Percentiles rank a stretch among this genome's conserved stretches.
Conservation (phyloP, 2,113 vertebrate species). For the Echinops telfairi region DNA sequence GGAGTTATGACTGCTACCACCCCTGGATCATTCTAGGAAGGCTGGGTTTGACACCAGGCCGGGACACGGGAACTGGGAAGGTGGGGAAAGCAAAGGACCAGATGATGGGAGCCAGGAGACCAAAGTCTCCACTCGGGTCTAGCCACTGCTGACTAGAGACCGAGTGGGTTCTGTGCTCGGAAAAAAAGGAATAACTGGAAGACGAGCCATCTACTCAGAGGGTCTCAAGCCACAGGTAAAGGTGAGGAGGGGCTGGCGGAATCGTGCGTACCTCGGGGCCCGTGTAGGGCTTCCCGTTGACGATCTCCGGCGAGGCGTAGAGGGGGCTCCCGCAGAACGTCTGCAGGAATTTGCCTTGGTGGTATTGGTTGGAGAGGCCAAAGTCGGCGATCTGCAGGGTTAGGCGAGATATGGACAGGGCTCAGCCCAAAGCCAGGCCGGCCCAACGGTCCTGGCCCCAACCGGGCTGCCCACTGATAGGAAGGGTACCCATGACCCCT, state of each 20-base stretch:
- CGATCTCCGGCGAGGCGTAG: constrained; percentile 97
- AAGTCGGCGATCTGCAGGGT: constrained; percentile 95
- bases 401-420: not conserved
- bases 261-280: constrained; percentile 90
- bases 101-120: not conserved
- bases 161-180: not conserved
- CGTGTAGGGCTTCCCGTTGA: constrained; percentile 95
- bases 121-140: not conserved
- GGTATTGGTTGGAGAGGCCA: constrained; percentile 96
- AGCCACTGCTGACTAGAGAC: not conserved
- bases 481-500: not conserved
- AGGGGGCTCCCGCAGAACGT: constrained; percentile 97
- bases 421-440: not conserved
- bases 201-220: not conserved
- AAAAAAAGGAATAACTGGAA: not conserved
- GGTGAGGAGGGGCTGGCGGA: not conserved
- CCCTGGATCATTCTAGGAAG: not conserved
- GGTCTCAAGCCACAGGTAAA: not conserved
- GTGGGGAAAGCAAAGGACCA: not conserved
- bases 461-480: not conserved
- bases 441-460: not conserved
- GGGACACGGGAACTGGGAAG: not conserved
- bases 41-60: not conserved
- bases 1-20: not conserved
- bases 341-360: constrained; percentile 93